phyloP scores from a whole-genome alignment of 2,113 vertebrate species.

The Macaca fascicularis region DNA sequence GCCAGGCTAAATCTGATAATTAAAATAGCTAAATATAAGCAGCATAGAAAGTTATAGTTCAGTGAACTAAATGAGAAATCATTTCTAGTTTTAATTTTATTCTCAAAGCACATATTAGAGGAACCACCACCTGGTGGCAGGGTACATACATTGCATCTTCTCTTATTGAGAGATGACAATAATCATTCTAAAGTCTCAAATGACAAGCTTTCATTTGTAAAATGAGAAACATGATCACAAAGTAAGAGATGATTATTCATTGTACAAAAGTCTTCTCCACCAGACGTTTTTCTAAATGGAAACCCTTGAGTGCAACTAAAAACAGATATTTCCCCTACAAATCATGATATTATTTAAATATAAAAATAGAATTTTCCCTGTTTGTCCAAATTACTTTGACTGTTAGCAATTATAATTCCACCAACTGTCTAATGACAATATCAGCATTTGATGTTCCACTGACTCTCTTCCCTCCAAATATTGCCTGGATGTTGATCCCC shows the following conservation, averaged over 20 bases:
- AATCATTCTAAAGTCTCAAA: not conserved
- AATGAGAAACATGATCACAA: not conserved
- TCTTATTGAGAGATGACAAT: not conserved
- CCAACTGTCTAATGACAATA: not conserved
- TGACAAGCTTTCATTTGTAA: not conserved
- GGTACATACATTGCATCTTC: not conserved
- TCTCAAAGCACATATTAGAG: not conserved
- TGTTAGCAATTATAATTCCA: not conserved
- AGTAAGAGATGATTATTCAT: not conserved
- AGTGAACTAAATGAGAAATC: not conserved
- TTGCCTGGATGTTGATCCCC: not conserved
- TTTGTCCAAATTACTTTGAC: not conserved
- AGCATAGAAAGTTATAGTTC: not conserved
- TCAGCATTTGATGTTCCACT: not conserved
- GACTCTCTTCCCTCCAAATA: not conserved
- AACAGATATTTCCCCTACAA: not conserved
- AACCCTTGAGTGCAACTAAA: not conserved
- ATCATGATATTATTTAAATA: not conserved
- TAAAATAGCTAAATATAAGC: not conserved
- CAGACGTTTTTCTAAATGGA: not conserved
- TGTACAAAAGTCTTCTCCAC: not conserved
- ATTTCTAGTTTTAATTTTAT: not conserved
- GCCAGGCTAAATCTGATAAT: not conserved
- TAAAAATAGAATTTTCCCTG: not conserved
- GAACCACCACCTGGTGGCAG: slow-evolving; percentile 23